Conservation (phyloP, 2,888 invertebrate species). For the Urechis unicinctus region DNA sequence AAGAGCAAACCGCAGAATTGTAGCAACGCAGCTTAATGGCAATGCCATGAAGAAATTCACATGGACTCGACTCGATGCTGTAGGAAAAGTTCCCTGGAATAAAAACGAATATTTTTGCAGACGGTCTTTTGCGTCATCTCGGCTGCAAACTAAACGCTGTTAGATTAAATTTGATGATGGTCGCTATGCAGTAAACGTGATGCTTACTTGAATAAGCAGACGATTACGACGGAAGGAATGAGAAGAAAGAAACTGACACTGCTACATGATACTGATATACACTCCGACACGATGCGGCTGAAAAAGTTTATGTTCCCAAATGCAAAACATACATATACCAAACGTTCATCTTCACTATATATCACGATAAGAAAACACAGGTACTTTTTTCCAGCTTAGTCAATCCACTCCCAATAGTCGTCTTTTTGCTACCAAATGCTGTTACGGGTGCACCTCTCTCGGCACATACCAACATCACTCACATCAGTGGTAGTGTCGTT, state of each 20-base stretch:
- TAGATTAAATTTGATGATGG: no score
- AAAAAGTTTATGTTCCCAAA: not conserved
- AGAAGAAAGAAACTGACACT: conserved; percentile 33
- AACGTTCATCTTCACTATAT: no score
- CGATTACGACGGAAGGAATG: conserved; percentile 34
- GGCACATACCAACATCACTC: no score
- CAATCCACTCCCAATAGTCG: conserved; percentile 34
- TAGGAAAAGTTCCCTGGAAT: conserved; percentile 15
- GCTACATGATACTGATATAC: conserved; percentile 34
- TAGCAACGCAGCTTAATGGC: conserved; percentile 9
- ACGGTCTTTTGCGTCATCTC: no score
- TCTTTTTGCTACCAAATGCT: conserved; percentile 25
- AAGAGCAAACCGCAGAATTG: conserved; percentile 15
- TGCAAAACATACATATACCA: no score
- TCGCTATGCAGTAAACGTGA: not conserved
- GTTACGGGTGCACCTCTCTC: conserved; percentile 25
- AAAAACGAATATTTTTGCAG: not conserved
- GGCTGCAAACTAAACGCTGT: no score
- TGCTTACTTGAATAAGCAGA: conserved; percentile 35
- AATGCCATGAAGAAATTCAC: conserved; percentile 17
- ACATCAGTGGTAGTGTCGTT: no score
- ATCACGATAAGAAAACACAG: no score
- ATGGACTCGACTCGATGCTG: conserved; percentile 18
- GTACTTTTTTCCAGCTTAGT: conserved; percentile 35
- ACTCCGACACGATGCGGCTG: conserved; percentile 33